Evolutionary conservation across 2,113 vertebrate species (phyloP), one percentile per base, ranked within the genome.

Genomic region (Sitta europaea): DNA sequence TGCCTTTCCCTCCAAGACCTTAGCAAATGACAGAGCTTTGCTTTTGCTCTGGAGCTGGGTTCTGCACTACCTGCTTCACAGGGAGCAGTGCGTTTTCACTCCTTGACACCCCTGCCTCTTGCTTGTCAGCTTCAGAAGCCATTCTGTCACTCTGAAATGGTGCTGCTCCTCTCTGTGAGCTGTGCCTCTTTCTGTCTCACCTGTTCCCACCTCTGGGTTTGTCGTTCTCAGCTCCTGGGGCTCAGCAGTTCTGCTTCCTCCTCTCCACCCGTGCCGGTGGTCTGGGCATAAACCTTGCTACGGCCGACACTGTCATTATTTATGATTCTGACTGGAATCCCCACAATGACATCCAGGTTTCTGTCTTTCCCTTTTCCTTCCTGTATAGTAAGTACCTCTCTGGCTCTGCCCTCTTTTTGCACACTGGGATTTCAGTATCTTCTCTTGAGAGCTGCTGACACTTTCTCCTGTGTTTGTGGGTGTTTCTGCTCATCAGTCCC

Each of bases 291-390:
- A 99, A 99, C 97, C 97, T 99, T 73, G 99, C 99, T 58, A 99
- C 99, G 0, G 99, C 99, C 0, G 99, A 99, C 98, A 99, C 99
- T 0, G 99, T 99, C 94, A 98, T 99, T 97, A 99, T 99, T 96
- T 99, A 99, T 9, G 99, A 99, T 97, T 99, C 99, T 2, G 99
- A 99, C 98, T 99, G 99, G 99, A 99, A 99, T 92, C 99, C 99
- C 14, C 99, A 99, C 98, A 99, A 99, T 47, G 99, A 99, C 97
- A 99, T 99, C 91, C 99, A 99, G 98, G 99, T 99, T 93, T 95
- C 90, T 91, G 61, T 55, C 90, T 83, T 80, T 72, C 61, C 63
- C 14, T 80, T 89, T 88, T 75, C 58, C 72, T 91, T 92, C 74
- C 24, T 10, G 1, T 96, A 4, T 78, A 83, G 91, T 91, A 77